A percentile compares a stretch with the other conserved stretches of the same genome.
Conservation (phyloP, 2,888 invertebrate genomes). For the Chrysolina oricalcia region DNA sequence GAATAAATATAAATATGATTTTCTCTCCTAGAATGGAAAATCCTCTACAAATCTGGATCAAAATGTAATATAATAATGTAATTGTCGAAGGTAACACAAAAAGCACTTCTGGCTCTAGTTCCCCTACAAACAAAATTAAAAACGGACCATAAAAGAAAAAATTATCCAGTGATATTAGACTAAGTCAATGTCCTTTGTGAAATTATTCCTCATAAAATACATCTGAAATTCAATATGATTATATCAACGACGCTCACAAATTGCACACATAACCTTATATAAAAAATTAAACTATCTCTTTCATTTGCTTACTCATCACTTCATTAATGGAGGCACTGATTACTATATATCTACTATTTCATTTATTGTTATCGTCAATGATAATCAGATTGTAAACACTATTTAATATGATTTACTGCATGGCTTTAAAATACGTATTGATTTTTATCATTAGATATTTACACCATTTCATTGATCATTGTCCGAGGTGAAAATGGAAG, state of each 20-base stretch:
- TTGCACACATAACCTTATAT: neutral
- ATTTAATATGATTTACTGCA: neutral
- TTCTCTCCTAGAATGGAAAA: too few species aligned
- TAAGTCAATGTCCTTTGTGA: too few species aligned
- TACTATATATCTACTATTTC: neutral
- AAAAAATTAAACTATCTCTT: neutral
- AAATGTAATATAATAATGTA: too few species aligned
- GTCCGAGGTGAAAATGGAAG: neutral
- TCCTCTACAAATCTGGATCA: too few species aligned
- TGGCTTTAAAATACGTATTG: neutral
- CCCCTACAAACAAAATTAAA: too few species aligned
- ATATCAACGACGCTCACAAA: too few species aligned
- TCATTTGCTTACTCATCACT: neutral
- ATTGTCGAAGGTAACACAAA: too few species aligned
- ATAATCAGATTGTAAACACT: neutral
- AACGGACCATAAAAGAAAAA: too few species aligned
- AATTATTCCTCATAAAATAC: neutral
- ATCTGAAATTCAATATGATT: neutral
- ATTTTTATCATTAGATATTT: neutral
- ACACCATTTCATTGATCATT: neutral
- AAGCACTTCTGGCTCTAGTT: too few species aligned
- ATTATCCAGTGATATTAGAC: too few species aligned
- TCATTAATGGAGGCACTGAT: neutral
- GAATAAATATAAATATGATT: too few species aligned
- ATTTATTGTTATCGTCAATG: neutral